Base-by-base conservation (phyloP, 2,797 vertebrate species). In the Agapornis canus region DNA sequence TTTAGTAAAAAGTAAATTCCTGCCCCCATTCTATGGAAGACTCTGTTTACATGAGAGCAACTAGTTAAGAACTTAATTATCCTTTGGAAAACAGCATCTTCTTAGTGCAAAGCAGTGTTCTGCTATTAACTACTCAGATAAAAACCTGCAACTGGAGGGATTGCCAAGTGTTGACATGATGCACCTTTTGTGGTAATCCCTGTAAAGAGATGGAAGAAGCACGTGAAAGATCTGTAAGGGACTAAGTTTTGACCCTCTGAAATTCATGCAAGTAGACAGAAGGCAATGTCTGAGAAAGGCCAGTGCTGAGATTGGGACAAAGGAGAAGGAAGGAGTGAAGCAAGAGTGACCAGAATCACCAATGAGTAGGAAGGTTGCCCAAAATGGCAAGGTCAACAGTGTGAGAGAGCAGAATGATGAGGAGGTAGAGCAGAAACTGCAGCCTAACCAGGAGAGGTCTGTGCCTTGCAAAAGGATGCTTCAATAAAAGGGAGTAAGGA, bases 331-430 rank as follows among this genome's bases (percentile, higher is more conserved):
- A 27, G 32, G 31, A 82, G 5, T 9, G 2, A 63, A 83, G 19
- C 0, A 0, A 51, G 42, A 42, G 8, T 10, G 10, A 56, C 22
- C 18, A 47, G 21, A 79, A 45, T 71, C 10, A 1, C 35, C 8
- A 6, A 17, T n/a, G 42, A 21, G 35, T 31, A 8, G 25, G 76
- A 65, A 29, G 27, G 5, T 21, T 88, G 8, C 32, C 51, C 45
- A 42, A 81, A 85, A 48, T 5, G 8, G 5, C 16, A 32, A 31
- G 72, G 8, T 70, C 63, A 52, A 16, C 11, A n/a, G 7, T 23
- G 22, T 5, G 35, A 79, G 63, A 70, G 35, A 45, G n/a, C 9
- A 59, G 29, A 84, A 81, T n/a, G 14, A 22, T 63, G 13, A 45
- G 31, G 43, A 83, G 47, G 13, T 68, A 48, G 26, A 90, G 25